Conservation (phyloP, 2,888 invertebrate genomes). For the Nebria brevicollis region DNA sequence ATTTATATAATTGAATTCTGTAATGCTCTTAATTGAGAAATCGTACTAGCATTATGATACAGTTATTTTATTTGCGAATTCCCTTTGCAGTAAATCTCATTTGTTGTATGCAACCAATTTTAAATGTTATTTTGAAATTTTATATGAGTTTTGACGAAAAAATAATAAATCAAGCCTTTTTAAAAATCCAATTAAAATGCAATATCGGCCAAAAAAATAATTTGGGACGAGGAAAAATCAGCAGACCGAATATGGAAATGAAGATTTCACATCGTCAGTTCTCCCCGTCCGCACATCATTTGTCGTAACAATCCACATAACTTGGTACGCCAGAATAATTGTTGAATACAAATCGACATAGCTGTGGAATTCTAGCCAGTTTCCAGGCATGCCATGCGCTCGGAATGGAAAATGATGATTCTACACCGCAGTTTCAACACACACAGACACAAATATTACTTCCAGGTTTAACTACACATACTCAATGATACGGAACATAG, state of each 20-base stretch:
- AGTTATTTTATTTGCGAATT: too few relatives aligned
- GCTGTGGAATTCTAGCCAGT: constrained; percentile 39
- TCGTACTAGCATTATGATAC: too few relatives aligned
- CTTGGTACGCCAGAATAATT: constrained; percentile 41
- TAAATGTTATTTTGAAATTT: too few relatives aligned
- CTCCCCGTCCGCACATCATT: constrained; percentile 26
- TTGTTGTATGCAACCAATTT: too few relatives aligned
- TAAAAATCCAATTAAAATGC: neutral
- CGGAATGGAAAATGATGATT: constrained; percentile 46
- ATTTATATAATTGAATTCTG: too few relatives aligned
- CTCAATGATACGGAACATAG: constrained; percentile 27
- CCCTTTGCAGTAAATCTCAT: too few relatives aligned
- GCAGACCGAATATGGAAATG: constrained; percentile 2
- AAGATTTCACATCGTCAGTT: constrained; percentile 13
- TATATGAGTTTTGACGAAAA: too few relatives aligned
- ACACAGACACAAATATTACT: constrained; percentile 36
- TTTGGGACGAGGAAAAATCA: neutral
- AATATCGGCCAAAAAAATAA: neutral
- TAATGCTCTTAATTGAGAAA: too few relatives aligned
- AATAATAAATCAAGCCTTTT: too few relatives aligned
- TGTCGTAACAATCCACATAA: constrained; percentile 41
- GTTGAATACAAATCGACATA: constrained; percentile 45
- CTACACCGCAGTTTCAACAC: constrained; percentile 8
- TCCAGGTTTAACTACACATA: constrained; percentile 37
- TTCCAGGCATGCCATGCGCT: constrained; percentile 44